Base-by-base conservation (phyloP, 1,140 invertebrate genomes). In the Whitmania pigra region DNA sequence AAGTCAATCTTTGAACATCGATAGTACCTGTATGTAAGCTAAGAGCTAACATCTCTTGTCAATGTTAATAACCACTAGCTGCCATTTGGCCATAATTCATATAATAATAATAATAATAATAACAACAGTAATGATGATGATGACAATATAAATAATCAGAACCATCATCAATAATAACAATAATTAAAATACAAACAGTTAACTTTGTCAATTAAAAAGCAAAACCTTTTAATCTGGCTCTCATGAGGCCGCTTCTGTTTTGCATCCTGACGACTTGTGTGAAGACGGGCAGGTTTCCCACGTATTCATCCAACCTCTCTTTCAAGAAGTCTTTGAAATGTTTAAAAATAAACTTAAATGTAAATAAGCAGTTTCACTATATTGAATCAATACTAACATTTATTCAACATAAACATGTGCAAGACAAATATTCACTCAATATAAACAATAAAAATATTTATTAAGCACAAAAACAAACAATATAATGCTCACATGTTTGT, bases 181-280 rank as follows among this genome's bases (percentile, higher is more conserved):
- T 63, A 25, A 25, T 63, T 69, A 18, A 69, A 49, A 36, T 68
- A 69, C 2, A 18, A 53, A 20, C 27, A 15, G 11, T 4, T 67
- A 27, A 67, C 15, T 22, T 25, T 9, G 43, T 13, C 18, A 31
- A 1, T 17, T 57, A 49, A 15, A 49, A 49, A 15, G 3, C 0
- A 25, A 22, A 57, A 71, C 94, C 94, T 66, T 94, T 84, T 43
- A 98, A 84, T 75, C 95, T 84, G 0, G 95, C 94, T 75, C 94
- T 85, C 75, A 98, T 97, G 22, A 98, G 83, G 0, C 94, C 95
- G 0, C 92, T 96, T 72, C 94, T 86, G 78, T 90, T 91, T 76
- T 89, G 88, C 0, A 92, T 94, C 63, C 94, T 86, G 75, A 91
- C 87, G 2, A 97, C 88, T 73, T 87, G 69, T 1, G 79, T 87